Percentiles rank a stretch among this genome's conserved stretches.
These are phyloP conservation scores for Pimpla rufipes DNA, from an alignment of 2,888 invertebrate species.

Conservation along the genomic window DNA sequence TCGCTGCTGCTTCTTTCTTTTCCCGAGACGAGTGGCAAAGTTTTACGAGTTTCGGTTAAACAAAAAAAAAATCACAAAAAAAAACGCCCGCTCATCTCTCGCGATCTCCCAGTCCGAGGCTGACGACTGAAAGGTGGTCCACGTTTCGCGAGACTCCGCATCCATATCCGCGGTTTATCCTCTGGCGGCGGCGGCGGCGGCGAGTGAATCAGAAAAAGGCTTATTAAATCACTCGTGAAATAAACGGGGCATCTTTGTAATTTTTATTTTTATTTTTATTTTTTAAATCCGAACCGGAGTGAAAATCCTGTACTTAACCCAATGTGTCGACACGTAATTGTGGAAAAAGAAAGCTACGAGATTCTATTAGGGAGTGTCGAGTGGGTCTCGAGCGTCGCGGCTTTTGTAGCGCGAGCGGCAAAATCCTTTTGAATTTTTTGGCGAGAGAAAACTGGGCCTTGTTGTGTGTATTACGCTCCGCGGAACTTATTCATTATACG, in stretches of 20 bases:
- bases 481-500: constrained; percentile 11
- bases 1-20: constrained; percentile 54
- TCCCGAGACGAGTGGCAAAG: constrained; percentile 23
- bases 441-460: constrained; percentile 60
- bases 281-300: too few species aligned
- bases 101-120: neutral
- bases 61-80: constrained; percentile 5
- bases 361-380: constrained; percentile 18
- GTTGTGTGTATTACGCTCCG: constrained; percentile 30
- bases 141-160: constrained; percentile 2
- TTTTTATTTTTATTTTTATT: neutral
- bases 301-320: too few species aligned
- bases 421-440: constrained; percentile 48
- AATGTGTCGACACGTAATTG: constrained; percentile 9
- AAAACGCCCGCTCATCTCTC: constrained; percentile 16
- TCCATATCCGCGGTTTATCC: constrained; percentile 26
- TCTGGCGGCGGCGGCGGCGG: neutral
- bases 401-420: constrained; percentile 34
- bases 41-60: constrained; percentile 55
- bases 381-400: neutral
- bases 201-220: neutral
- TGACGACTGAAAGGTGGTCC: neutral
- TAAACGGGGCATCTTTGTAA: neutral
- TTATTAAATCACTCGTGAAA: neutral
- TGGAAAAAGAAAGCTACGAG: constrained; percentile 34